Percentiles rank a stretch among this genome's conserved stretches.
Evolutionary conservation across 1,140 invertebrate species (phyloP).

Genomic region (Micrasema minimum): DNA sequence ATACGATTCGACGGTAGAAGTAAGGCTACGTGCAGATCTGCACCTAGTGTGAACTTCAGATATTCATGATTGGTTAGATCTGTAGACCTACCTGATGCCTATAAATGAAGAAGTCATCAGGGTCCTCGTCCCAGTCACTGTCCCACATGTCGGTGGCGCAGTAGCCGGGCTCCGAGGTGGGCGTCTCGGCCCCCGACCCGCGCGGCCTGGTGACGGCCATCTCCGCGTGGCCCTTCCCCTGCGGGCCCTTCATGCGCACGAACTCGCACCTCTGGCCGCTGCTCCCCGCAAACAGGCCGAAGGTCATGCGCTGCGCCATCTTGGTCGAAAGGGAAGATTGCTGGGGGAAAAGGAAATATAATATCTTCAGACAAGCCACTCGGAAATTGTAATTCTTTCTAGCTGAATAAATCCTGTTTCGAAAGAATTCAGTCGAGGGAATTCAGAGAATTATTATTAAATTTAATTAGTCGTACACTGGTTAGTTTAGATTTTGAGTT

Average conservation of each 20-base stretch:
- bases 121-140: constrained; percentile 86
- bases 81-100: constrained; percentile 74
- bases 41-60: too few species aligned
- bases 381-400: too few species aligned
- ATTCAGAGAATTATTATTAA: too few species aligned
- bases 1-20: too few species aligned
- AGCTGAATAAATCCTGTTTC: too few species aligned
- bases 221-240: constrained; percentile 96
- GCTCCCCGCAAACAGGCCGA: constrained; percentile 84
- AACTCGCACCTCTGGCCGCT: constrained; percentile 92
- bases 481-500: too few species aligned
- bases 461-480: too few species aligned
- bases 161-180: constrained; percentile 91
- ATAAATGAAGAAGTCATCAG: constrained; percentile 85
- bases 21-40: too few species aligned
- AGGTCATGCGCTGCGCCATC: constrained; percentile 95
- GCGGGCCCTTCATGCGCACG: constrained; percentile 96
- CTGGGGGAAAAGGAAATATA: constrained; percentile 56
- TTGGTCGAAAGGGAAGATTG: constrained; percentile 94
- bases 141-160: constrained; percentile 87
- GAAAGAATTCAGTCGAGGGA: too few species aligned
- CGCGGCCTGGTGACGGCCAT: constrained; percentile 96
- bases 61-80: too few species aligned
- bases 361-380: too few species aligned
- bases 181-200: constrained; percentile 91